Percentiles rank a stretch among this genome's conserved stretches.
Conservation (phyloP, 2,888 invertebrate genomes). For the Zygothrica quintamaculata region DNA sequence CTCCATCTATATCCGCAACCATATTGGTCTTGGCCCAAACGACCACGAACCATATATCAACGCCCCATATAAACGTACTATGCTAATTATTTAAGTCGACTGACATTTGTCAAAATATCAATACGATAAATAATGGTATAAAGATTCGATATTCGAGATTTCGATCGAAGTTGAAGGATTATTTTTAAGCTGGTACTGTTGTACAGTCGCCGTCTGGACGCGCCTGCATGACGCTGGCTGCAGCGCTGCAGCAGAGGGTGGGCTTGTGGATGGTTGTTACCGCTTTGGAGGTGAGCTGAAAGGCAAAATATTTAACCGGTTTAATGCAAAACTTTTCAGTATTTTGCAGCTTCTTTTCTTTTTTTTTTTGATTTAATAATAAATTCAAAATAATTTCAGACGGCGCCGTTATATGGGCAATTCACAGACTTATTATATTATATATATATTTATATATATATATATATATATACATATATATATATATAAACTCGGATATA, state of each 20-base stretch:
- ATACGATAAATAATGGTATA: slow-evolving; percentile 4
- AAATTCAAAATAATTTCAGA: slow-evolving; percentile 70
- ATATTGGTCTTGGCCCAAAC: not conserved
- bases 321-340: slow-evolving; percentile 22
- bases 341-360: slow-evolving; percentile 40
- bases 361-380: no score
- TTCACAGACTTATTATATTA: slow-evolving; percentile 27
- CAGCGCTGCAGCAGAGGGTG: not conserved
- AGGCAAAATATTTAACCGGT: slow-evolving; percentile 72
- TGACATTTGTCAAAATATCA: slow-evolving; percentile 63
- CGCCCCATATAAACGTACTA: not conserved
- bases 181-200: slow-evolving; percentile 63
- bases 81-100: slow-evolving; percentile 35
- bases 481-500: not conserved
- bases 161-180: slow-evolving; percentile 34
- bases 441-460: not conserved
- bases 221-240: slow-evolving; percentile 48
- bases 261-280: slow-evolving; percentile 5
- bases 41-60: slow-evolving; percentile 11
- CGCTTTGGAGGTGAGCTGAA: slow-evolving; percentile 36
- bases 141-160: slow-evolving; percentile 9
- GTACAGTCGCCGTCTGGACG: slow-evolving; percentile 76
- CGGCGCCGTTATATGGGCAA: slow-evolving; percentile 75
- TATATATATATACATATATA: slow-evolving; percentile 1
- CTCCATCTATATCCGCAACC: not conserved